Base-by-base conservation (phyloP, 2,888 invertebrate species). In the Drosophila melanocephala region DNA sequence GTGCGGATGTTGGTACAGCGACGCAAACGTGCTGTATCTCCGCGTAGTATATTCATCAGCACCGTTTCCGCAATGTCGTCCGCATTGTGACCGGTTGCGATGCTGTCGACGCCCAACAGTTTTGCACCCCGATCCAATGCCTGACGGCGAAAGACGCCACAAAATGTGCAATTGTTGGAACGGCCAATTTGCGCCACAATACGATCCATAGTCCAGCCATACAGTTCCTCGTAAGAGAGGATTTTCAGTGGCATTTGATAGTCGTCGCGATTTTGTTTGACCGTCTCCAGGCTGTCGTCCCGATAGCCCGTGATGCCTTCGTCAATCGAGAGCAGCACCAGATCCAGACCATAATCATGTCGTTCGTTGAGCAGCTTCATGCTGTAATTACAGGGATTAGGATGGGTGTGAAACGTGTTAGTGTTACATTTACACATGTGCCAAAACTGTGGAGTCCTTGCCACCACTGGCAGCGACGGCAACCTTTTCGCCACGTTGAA, bases 131-230 rank as follows among this genome's bases (percentile, higher is more conserved):
- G 94, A 92, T 99, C 99, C 56, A 99, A 93, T 0, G 99, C 99
- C 93, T 99, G 99, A 37, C 99, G 95, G 67, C 99, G 94, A 93
- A 99, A 99, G 10, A 98, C 98, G 14, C 98, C 98, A 94, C 98
- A 98, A 92, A 98, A 98, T 10, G 98, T 98, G 83, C 99, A 99
- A 94, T 99, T 99, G 93, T 99, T 99, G 92, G 98, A 98, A 64
- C 97, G 95, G 0, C 95, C 95, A 90, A 97, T 97, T 93, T 97
- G 96, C 52, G 95, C 95, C 0, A 99, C 99, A 93, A 99, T 99
- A 90, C 97, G 97, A 94, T 99, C 99, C 99, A 99, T 99, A 5
- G 99, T 99, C 99, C 99, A 99, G 0, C 99, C 99, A 94, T 99
- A 99, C 6, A 99, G 94, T 87, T 99, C 98, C 94, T 99, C 97